A percentile compares a stretch with the other conserved stretches of the same genome.
These are phyloP conservation scores for Penelope pileata DNA, from an alignment of 2,113 vertebrate species.

Conservation along the genomic window DNA sequence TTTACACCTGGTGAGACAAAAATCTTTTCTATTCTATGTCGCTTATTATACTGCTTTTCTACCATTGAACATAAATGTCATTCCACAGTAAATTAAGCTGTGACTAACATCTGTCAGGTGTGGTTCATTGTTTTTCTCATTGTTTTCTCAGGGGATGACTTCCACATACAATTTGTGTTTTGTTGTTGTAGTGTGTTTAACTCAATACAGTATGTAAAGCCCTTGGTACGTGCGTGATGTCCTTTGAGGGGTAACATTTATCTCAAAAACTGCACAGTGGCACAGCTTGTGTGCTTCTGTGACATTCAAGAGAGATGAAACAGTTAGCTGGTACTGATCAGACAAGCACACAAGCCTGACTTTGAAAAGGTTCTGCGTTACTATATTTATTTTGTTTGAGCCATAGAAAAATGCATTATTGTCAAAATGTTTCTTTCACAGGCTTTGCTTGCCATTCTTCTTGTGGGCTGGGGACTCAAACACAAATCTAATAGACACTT, in stretches of 20 bases:
- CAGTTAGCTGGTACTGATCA: constrained; percentile 15
- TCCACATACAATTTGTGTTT: background rate
- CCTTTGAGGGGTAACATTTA: constrained; percentile 23
- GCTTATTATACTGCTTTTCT: background rate
- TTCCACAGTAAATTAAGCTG: background rate
- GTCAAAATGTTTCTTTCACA: constrained; percentile 59
- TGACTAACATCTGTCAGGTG: constrained; percentile 11
- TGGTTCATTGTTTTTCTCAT: background rate
- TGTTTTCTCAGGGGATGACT: background rate
- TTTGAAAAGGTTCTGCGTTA: constrained; percentile 38
- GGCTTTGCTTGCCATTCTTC: constrained; percentile 10
- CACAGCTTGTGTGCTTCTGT: background rate
- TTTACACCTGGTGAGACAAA: background rate
- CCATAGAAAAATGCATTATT: constrained; percentile 14
- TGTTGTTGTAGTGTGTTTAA: background rate
- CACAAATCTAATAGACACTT: constrained; percentile 32
- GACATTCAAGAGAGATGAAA: constrained; percentile 49
- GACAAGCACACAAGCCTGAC: constrained; percentile 37
- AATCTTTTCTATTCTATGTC: background rate
- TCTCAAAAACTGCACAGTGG: background rate
- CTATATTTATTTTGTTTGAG: constrained; percentile 49
- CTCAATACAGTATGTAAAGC: background rate
- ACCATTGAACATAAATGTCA: background rate
- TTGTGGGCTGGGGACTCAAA: constrained; percentile 21
- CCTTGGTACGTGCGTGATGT: background rate